Percentiles rank a stretch among this genome's conserved stretches.
These are phyloP conservation scores for Patella vulgata DNA, from an alignment of 1,140 invertebrate species.

Conservation along the genomic window DNA sequence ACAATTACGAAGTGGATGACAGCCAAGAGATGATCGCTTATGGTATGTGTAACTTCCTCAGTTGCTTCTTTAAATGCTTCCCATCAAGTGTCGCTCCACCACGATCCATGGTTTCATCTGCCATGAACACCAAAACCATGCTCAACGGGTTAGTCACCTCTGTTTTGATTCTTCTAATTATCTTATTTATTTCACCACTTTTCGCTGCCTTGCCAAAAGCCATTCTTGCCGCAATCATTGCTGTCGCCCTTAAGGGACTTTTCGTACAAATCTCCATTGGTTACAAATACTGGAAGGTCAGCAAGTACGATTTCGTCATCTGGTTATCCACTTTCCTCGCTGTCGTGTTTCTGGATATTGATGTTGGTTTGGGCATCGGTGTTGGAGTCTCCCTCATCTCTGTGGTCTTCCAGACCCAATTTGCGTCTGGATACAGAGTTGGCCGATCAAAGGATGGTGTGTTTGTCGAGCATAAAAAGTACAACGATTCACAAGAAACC, in stretches of 20 bases:
- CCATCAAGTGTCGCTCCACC: slow-evolving; percentile 83
- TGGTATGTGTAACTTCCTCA: slow-evolving; percentile 67
- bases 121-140: slow-evolving; percentile 55
- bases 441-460: slow-evolving; percentile 40
- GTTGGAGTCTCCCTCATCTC: slow-evolving; percentile 56
- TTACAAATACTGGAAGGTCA: slow-evolving; percentile 56
- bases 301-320: slow-evolving; percentile 62
- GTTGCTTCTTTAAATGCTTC: slow-evolving; percentile 70
- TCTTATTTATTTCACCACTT: slow-evolving; percentile 66
- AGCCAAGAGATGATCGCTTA: slow-evolving; percentile 70
- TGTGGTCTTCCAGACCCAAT: slow-evolving; percentile 61
- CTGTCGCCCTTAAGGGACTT: slow-evolving; percentile 58
- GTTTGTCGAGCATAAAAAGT: slow-evolving; percentile 43
- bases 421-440: slow-evolving; percentile 52
- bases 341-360: slow-evolving; percentile 60
- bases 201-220: slow-evolving; percentile 66
- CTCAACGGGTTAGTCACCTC: slow-evolving; percentile 64
- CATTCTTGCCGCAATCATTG: slow-evolving; percentile 61
- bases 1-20: slow-evolving; percentile 67
- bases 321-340: slow-evolving; percentile 61
- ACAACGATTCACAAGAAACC: slow-evolving; percentile 52
- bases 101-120: slow-evolving; percentile 74
- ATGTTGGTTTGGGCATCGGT: slow-evolving; percentile 58
- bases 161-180: slow-evolving; percentile 67
- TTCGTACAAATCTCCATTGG: slow-evolving; percentile 58